These are phyloP conservation scores for Pseudochromis fuscus DNA, from an alignment of 2,797 vertebrate species.

Conservation along the genomic window DNA sequence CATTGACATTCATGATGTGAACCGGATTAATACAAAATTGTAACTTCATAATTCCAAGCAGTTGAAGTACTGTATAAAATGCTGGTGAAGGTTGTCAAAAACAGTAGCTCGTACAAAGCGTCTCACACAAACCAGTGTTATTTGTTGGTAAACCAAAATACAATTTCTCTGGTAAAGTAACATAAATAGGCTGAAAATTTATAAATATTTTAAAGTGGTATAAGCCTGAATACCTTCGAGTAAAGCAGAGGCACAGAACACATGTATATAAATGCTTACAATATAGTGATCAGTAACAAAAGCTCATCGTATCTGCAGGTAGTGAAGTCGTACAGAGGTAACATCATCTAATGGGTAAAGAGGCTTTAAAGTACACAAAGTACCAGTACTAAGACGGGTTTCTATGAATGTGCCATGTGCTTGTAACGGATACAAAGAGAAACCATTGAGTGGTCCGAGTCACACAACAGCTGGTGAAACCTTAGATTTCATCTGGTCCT, in stretches of 20 bases:
- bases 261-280: slow-evolving; percentile 38
- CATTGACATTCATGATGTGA: slow-evolving; percentile 20
- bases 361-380: slow-evolving; percentile 33
- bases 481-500: slow-evolving; percentile 32
- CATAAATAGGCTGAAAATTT: slow-evolving; percentile 65
- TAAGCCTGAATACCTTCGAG: slow-evolving; percentile 19
- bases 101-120: slow-evolving; percentile 47
- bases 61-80: slow-evolving; percentile 63
- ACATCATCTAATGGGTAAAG: slow-evolving; percentile 27
- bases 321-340: slow-evolving; percentile 35
- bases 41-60: slow-evolving; percentile 19
- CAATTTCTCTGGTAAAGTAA: slow-evolving; percentile 49
- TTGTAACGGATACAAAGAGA: background rate
- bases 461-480: slow-evolving; percentile 19
- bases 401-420: slow-evolving; percentile 1
- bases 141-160: slow-evolving; percentile 54
- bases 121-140: slow-evolving; percentile 58
- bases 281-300: slow-evolving; percentile 49
- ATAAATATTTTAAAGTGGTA: slow-evolving; percentile 70
- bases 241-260: slow-evolving; percentile 53
- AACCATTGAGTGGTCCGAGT: slow-evolving; percentile 10
- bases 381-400: slow-evolving; percentile 28
- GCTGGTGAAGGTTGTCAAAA: slow-evolving; percentile 57
- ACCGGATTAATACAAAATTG: slow-evolving; percentile 14
- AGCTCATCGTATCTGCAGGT: slow-evolving; percentile 34